A percentile compares a stretch with the other conserved stretches of the same genome.
Evolutionary conservation across 1,140 invertebrate species (phyloP).

Genomic region (Hermatobates lingyangjiaoensis): DNA sequence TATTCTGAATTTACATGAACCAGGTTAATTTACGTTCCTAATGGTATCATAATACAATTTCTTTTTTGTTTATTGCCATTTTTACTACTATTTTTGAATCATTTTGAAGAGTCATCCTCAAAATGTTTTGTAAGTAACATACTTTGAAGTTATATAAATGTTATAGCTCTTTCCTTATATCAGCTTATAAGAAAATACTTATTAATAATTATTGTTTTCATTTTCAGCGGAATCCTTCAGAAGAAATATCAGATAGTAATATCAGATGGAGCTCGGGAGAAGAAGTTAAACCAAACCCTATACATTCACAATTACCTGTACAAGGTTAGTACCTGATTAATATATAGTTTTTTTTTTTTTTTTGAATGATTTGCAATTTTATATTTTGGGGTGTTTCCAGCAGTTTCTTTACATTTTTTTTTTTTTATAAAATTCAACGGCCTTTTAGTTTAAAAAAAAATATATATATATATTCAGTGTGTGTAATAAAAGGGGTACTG

Average conservation of each 20-base stretch:
- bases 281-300: conserved; percentile 1
- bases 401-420: background rate
- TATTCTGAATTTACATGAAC: too few species aligned
- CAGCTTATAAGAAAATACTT: too few species aligned
- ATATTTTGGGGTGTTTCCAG: background rate
- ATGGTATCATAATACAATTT: too few species aligned
- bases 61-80: too few species aligned
- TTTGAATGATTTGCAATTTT: background rate
- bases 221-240: conserved; percentile 5
- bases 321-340: conserved; percentile 3
- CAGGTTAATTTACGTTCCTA: too few species aligned
- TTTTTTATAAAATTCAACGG: background rate
- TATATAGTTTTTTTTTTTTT: background rate
- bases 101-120: too few species aligned
- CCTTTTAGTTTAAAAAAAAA: background rate
- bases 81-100: too few species aligned
- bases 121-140: too few species aligned
- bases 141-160: background rate
- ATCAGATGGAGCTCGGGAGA: conserved; percentile 8
- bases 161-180: too few species aligned
- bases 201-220: background rate
- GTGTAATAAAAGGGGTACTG: too few species aligned
- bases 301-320: background rate
- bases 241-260: conserved; percentile 5
- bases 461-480: too few species aligned